Evolutionary conservation across 2,113 vertebrate species (phyloP).

Genomic region (Oxyura jamaicensis): DNA sequence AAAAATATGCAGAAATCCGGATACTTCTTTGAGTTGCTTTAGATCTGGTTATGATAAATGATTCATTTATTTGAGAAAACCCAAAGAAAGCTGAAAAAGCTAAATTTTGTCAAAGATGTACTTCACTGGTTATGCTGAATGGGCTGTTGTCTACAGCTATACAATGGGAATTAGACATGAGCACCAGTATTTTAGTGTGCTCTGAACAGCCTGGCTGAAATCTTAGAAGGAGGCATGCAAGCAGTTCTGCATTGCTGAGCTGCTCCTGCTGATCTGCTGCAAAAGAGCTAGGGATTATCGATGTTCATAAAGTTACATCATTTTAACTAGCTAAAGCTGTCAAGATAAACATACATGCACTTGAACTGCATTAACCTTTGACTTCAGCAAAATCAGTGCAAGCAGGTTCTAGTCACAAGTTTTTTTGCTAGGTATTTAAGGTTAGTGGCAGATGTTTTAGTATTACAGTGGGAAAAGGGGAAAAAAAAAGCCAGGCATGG

Average conservation of each 20-base stretch:
- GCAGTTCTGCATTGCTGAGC: not conserved
- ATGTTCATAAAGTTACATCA: not conserved
- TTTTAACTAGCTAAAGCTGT: not conserved
- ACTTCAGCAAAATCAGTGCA: too few relatives aligned
- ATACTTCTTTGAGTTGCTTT: not conserved
- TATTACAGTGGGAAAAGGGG: not conserved
- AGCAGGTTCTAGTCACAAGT: not conserved
- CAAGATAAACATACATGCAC: not conserved
- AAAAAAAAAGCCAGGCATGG: not conserved
- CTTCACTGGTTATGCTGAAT: not conserved
- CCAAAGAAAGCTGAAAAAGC: not conserved
- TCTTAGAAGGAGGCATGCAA: not conserved
- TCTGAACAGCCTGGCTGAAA: not conserved
- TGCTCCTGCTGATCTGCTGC: not conserved
- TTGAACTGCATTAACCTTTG: not conserved
- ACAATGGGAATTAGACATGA: rapidly evolving
- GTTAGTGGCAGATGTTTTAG: not conserved
- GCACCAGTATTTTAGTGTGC: not conserved
- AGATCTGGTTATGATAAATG: not conserved
- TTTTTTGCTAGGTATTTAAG: not conserved
- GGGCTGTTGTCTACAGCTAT: not conserved
- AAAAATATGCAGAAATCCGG: not conserved
- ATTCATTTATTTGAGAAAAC: not conserved
- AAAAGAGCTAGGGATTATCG: not conserved
- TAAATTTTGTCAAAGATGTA: rapidly evolving